Conservation (phyloP, 2,888 invertebrate species). For the Tholera decimalis region DNA sequence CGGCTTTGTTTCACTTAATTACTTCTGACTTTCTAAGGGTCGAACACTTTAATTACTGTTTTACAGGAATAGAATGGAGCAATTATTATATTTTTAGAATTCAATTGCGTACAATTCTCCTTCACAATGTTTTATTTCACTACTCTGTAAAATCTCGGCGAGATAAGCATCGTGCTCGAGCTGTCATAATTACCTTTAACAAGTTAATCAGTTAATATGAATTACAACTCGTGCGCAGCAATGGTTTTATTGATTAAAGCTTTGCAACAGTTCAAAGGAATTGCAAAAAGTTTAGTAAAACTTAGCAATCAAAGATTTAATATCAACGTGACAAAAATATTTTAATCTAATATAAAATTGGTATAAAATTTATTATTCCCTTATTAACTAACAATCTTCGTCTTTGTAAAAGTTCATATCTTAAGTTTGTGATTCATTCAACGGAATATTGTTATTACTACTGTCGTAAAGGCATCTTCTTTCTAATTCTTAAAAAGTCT, state of each 20-base stretch:
- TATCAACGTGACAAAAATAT: too few relatives aligned
- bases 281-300: too few relatives aligned
- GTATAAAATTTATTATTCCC: too few relatives aligned
- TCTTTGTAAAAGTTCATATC: neutral
- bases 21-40: constrained; percentile 79
- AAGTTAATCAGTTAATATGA: constrained; percentile 29
- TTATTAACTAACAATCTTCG: too few relatives aligned
- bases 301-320: too few relatives aligned
- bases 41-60: constrained; percentile 75
- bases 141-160: constrained; percentile 5
- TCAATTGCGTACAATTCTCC: neutral
- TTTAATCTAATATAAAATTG: too few relatives aligned
- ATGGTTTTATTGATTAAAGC: constrained; percentile 12
- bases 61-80: constrained; percentile 57
- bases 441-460: neutral
- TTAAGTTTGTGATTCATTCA: neutral
- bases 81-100: constrained; percentile 43
- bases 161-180: constrained; percentile 13
- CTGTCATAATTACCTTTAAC: constrained; percentile 32
- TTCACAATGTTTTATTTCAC: neutral
- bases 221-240: constrained; percentile 21
- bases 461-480: neutral
- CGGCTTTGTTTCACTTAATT: constrained; percentile 79
- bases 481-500: too few relatives aligned
- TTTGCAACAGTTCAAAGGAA: neutral